Evolutionary conservation across 2,113 vertebrate species (phyloP).

Genomic region (Rhinoptilus africanus): DNA sequence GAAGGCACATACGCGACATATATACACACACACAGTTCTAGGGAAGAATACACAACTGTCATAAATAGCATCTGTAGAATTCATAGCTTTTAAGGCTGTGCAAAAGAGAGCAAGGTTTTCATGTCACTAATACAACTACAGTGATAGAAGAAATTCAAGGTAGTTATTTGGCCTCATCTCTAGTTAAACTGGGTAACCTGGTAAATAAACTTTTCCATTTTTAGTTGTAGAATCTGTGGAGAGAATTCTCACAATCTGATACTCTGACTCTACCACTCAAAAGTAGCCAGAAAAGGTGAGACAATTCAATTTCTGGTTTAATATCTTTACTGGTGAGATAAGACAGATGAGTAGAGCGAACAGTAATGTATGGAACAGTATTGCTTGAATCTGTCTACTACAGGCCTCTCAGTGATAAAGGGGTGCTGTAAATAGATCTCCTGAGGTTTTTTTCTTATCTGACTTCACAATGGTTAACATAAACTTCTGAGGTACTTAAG

Average conservation of each 20-base stretch:
- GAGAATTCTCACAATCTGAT: neutral
- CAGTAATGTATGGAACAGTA: neutral
- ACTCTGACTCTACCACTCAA: neutral
- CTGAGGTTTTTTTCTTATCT: neutral
- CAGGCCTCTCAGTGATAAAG: neutral
- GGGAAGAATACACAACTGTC: neutral
- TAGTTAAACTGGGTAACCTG: neutral
- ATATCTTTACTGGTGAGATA: neutral
- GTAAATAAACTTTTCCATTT: neutral
- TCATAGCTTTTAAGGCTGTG: neutral
- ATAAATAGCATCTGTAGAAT: neutral
- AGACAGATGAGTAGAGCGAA: neutral
- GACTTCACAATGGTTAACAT: neutral
- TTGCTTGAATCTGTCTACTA: neutral
- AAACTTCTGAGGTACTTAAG: neutral
- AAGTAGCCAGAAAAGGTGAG: neutral
- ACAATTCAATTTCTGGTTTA: neutral
- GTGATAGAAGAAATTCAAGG: neutral
- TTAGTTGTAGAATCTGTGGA: neutral
- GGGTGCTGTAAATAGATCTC: neutral
- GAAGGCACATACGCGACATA: neutral
- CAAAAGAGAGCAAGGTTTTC: neutral
- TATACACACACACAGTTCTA: neutral
- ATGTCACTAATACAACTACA: rapidly evolving
- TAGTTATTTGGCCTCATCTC: neutral